phyloP scores from a whole-genome alignment of 2,113 vertebrate species.

The Austrofundulus limnaeus region DNA sequence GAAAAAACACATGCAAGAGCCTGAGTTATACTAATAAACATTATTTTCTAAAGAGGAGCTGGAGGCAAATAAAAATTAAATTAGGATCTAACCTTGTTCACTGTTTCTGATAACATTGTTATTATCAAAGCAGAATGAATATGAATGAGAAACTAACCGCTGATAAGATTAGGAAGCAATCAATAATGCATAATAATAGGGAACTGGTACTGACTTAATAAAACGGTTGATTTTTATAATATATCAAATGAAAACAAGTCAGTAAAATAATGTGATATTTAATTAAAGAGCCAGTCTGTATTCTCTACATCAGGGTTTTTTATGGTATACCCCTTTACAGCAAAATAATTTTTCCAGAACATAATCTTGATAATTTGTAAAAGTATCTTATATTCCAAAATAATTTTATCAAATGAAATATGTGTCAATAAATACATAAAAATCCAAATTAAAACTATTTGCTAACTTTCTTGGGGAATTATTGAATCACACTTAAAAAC shows the following conservation, averaged over 20 bases:
- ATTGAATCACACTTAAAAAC: not conserved
- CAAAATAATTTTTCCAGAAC: too few species aligned
- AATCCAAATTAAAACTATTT: not conserved
- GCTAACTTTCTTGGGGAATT: not conserved
- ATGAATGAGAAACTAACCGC: constrained; percentile 35
- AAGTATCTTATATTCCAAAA: not conserved
- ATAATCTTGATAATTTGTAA: too few species aligned
- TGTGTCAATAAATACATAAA: too few species aligned
- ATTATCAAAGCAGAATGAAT: constrained; percentile 4
- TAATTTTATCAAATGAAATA: not conserved
- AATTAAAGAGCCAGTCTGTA: not conserved
- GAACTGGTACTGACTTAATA: too few species aligned
- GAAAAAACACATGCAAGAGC: not conserved
- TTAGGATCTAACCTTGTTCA: not conserved
- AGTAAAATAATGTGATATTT: not conserved
- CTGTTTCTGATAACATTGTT: constrained; percentile 10
- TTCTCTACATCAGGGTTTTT: not conserved
- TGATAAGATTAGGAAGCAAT: not conserved
- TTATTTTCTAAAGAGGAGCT: not conserved
- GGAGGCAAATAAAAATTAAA: not conserved
- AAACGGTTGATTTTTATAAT: too few species aligned
- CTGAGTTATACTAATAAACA: not conserved
- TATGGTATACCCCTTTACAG: too few species aligned
- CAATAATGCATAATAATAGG: too few species aligned
- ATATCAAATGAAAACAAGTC: not conserved